These are phyloP conservation scores for Thereva nobilitata DNA, from an alignment of 2,888 invertebrate species.

Conservation along the genomic window DNA sequence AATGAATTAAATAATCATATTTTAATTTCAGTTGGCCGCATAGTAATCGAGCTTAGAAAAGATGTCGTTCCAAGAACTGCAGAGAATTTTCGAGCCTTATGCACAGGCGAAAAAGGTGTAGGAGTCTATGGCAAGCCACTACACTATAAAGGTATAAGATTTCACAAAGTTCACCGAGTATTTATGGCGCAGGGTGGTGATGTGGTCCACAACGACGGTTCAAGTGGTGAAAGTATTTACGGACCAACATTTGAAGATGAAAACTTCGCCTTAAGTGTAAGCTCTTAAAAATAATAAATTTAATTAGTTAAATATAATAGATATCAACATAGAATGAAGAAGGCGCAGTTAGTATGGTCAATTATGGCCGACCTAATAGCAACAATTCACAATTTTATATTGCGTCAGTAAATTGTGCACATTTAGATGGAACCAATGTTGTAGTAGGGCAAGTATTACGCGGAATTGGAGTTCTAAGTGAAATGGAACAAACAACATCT, in stretches of 20 bases:
- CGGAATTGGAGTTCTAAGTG: constrained; percentile 73
- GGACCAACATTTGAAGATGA: constrained; percentile 90
- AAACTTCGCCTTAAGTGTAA: constrained; percentile 71
- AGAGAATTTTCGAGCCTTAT: constrained; percentile 89
- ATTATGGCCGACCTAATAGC: constrained; percentile 74
- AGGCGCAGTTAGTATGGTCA: constrained; percentile 80
- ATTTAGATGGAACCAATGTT: constrained; percentile 80
- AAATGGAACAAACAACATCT: constrained; percentile 67
- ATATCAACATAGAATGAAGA: constrained; percentile 63
- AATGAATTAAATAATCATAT: no score
- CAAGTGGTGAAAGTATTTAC: constrained; percentile 93
- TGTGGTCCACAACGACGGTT: constrained; percentile 78
- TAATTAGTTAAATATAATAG: constrained; percentile 8
- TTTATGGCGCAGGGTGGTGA: constrained; percentile 91
- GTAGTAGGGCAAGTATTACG: constrained; percentile 80
- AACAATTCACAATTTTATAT: constrained; percentile 97
- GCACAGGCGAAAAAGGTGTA: constrained; percentile 86
- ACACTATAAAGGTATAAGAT: constrained; percentile 80
- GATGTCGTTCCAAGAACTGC: constrained; percentile 84
- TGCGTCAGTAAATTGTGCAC: constrained; percentile 73
- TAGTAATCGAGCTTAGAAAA: constrained; percentile 84
- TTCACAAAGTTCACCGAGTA: constrained; percentile 83
- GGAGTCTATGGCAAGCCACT: constrained; percentile 72
- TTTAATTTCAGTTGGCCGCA: constrained; percentile 70
- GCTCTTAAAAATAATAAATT: constrained; percentile 37